Evolutionary conservation across 2,113 vertebrate genomes (phyloP).

Genomic region (Callopanchax toddi): DNA sequence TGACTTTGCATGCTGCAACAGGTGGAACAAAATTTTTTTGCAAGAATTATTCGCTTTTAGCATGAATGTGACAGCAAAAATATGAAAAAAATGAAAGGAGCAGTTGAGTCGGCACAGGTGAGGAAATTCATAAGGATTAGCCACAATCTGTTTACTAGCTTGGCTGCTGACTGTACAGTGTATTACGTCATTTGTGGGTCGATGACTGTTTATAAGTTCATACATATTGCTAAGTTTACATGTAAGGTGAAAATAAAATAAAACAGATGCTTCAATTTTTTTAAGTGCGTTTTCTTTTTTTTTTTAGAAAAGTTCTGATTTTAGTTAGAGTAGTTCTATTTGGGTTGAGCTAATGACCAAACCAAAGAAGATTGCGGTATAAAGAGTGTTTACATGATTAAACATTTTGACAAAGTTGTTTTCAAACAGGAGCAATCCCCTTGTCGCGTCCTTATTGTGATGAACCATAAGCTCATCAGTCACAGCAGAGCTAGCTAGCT

Average conservation of each 20-base stretch:
- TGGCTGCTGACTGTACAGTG: slow-evolving; percentile 45
- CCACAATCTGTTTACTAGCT: slow-evolving; percentile 61
- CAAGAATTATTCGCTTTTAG: slow-evolving; percentile 69
- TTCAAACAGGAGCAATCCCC: no score
- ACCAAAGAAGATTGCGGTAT: no score
- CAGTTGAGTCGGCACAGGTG: slow-evolving; percentile 53
- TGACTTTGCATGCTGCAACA: slow-evolving; percentile 73
- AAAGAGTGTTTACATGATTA: no score
- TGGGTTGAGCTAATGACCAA: no score
- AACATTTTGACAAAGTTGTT: no score
- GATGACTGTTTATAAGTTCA: slow-evolving; percentile 9
- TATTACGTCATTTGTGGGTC: slow-evolving; percentile 35
- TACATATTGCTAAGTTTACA: slow-evolving; percentile 11
- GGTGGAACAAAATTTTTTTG: slow-evolving; percentile 59
- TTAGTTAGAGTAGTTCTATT: no score
- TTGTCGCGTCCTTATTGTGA: no score
- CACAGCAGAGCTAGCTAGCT: no score
- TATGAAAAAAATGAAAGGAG: slow-evolving; percentile 64
- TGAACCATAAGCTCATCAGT: no score
- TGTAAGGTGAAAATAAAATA: background rate
- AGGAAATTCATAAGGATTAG: slow-evolving; percentile 64
- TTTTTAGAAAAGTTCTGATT: background rate
- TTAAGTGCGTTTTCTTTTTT: background rate
- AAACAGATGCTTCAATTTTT: background rate
- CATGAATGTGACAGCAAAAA: slow-evolving; percentile 60